A percentile compares a stretch with the other conserved stretches of the same genome.
phyloP scores from a whole-genome alignment of 2,797 vertebrate genomes.

The Rhinella marina region DNA sequence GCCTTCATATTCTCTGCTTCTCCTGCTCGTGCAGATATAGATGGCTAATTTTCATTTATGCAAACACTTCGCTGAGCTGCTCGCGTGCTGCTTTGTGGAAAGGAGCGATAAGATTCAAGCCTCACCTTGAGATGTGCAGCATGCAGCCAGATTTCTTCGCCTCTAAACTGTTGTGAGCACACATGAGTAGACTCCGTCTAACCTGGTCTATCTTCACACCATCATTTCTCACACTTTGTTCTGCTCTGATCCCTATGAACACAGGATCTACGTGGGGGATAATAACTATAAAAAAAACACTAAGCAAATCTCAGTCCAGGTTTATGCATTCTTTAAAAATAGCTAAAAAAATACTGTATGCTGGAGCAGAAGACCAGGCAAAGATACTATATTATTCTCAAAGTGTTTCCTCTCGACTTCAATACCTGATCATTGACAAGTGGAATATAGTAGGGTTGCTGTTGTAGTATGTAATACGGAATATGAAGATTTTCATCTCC shows the following conservation, averaged over 20 bases:
- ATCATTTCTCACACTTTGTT: conserved; percentile 69
- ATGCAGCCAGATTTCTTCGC: conserved; percentile 41
- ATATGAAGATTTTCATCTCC: background rate
- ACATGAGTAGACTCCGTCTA: conserved; percentile 65
- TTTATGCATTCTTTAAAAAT: background rate
- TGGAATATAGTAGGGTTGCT: background rate
- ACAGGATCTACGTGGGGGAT: background rate
- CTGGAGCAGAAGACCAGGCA: background rate
- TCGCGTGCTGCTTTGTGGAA: conserved; percentile 57
- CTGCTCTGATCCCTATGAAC: conserved; percentile 62
- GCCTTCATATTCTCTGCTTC: conserved; percentile 3
- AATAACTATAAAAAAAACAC: background rate
- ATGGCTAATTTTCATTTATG: conserved; percentile 53
- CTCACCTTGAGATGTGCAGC: conserved; percentile 53
- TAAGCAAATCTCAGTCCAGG: background rate
- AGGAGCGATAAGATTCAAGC: conserved; percentile 44
- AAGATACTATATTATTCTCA: background rate
- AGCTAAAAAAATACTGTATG: background rate
- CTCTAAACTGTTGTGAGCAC: conserved; percentile 68
- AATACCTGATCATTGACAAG: background rate
- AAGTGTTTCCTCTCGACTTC: background rate
- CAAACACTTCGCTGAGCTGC: conserved; percentile 39
- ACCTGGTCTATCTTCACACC: conserved; percentile 66
- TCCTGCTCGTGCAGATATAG: conserved; percentile 50
- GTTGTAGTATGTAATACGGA: background rate